These are phyloP conservation scores for Melanotaenia trifasciata DNA, from an alignment of 2,797 vertebrate genomes.

Conservation along the genomic window DNA sequence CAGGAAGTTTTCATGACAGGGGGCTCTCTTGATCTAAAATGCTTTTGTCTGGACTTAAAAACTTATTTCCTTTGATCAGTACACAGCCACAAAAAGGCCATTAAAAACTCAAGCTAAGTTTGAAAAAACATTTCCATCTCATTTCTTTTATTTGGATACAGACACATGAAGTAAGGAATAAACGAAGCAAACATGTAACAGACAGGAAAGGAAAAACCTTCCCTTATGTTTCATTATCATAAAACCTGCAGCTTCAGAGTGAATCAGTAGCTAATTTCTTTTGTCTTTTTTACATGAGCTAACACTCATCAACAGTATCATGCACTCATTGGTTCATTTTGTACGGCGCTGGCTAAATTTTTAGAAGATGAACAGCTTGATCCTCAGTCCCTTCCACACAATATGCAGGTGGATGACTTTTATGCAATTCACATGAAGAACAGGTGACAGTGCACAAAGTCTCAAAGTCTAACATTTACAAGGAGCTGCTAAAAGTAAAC, in stretches of 20 bases:
- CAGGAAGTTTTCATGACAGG: constrained; percentile 52
- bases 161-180: constrained; percentile 41
- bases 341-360: not conserved
- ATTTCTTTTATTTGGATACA: constrained; percentile 39
- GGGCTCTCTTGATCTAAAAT: constrained; percentile 59
- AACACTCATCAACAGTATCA: not conserved
- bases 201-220: constrained; percentile 17
- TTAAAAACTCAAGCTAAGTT: constrained; percentile 46
- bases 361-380: constrained; percentile 13
- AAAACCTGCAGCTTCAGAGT: not conserved
- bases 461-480: constrained; percentile 2
- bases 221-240: not conserved
- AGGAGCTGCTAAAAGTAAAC: constrained; percentile 25
- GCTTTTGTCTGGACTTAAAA: constrained; percentile 64
- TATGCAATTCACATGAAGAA: constrained; percentile 11
- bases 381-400: constrained; percentile 30
- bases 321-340: not conserved
- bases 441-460: not conserved
- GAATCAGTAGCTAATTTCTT: not conserved
- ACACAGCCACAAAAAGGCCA: constrained; percentile 38
- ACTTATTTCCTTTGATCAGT: constrained; percentile 64
- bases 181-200: constrained; percentile 9
- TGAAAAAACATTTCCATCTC: constrained; percentile 18
- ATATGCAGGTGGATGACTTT: constrained; percentile 52
- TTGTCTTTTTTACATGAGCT: not conserved